These are phyloP conservation scores for Manis pentadactyla DNA, from an alignment of 2,797 vertebrate genomes.

Conservation along the genomic window DNA sequence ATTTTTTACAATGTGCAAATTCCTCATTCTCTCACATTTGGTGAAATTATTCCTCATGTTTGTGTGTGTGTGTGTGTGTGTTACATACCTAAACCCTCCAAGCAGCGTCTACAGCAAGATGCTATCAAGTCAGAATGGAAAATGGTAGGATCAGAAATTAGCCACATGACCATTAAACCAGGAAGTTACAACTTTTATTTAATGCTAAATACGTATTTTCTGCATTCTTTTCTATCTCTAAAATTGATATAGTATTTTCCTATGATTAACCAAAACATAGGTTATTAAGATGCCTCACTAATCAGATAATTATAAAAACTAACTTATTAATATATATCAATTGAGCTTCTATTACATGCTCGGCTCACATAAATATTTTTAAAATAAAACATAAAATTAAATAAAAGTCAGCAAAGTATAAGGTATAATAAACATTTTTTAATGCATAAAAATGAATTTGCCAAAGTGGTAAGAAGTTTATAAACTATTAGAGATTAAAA, in stretches of 20 bases:
- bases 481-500: neutral
- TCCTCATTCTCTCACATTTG: neutral
- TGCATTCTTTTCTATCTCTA: neutral
- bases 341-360: neutral
- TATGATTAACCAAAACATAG: neutral
- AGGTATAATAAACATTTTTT: constrained; percentile 5
- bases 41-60: neutral
- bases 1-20: neutral
- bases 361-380: neutral
- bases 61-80: neutral
- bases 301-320: constrained; percentile 1
- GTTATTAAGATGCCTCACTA: neutral
- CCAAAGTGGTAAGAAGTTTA: neutral
- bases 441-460: constrained; percentile 14
- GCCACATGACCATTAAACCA: neutral
- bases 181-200: neutral
- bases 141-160: neutral
- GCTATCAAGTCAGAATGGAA: neutral
- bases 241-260: neutral
- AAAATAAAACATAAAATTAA: neutral
- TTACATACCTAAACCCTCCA: neutral
- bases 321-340: neutral
- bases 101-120: neutral
- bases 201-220: neutral
- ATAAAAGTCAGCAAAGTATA: neutral